Percentiles rank a stretch among this genome's conserved stretches.
phyloP scores from a whole-genome alignment of 2,113 vertebrate genomes.

The Boleophthalmus pectinirostris region DNA sequence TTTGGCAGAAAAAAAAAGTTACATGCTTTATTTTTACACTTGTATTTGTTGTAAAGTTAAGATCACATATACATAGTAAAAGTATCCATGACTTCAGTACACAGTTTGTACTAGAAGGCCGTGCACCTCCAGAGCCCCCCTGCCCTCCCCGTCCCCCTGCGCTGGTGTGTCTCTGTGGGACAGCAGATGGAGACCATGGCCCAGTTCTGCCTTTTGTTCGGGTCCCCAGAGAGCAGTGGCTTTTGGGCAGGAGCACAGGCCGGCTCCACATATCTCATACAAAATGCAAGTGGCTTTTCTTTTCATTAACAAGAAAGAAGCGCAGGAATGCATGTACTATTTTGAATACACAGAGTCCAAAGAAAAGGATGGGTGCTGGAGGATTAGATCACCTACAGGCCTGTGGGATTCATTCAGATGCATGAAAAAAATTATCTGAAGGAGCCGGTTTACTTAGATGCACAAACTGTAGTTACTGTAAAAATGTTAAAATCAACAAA shows the following conservation, averaged over 20 bases:
- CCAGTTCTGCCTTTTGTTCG: constrained; percentile 95
- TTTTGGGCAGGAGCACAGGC: constrained; percentile 73
- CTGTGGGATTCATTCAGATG: neutral
- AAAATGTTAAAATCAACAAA: too few species aligned
- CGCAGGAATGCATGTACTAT: constrained; percentile 63
- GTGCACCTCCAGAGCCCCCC: constrained; percentile 2
- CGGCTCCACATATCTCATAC: constrained; percentile 86
- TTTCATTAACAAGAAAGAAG: constrained; percentile 74
- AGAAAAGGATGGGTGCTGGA: constrained; percentile 18
- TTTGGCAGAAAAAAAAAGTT: too few species aligned
- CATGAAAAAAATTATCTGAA: neutral
- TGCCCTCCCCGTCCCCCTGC: constrained; percentile 25
- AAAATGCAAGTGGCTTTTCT: constrained; percentile 87
- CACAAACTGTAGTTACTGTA: neutral
- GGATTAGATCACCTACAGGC: constrained; percentile 12
- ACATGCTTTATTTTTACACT: too few species aligned
- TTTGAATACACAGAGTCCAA: constrained; percentile 56
- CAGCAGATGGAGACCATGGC: constrained; percentile 99
- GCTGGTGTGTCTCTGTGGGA: constrained; percentile 76
- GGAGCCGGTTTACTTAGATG: neutral
- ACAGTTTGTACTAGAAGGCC: neutral
- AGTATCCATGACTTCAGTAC: neutral
- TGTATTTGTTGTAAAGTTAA: too few species aligned
- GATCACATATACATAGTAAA: too few species aligned
- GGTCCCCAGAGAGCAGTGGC: constrained; percentile 88